Conservation (phyloP, 2,888 invertebrate genomes). For the Heliconius erato region DNA sequence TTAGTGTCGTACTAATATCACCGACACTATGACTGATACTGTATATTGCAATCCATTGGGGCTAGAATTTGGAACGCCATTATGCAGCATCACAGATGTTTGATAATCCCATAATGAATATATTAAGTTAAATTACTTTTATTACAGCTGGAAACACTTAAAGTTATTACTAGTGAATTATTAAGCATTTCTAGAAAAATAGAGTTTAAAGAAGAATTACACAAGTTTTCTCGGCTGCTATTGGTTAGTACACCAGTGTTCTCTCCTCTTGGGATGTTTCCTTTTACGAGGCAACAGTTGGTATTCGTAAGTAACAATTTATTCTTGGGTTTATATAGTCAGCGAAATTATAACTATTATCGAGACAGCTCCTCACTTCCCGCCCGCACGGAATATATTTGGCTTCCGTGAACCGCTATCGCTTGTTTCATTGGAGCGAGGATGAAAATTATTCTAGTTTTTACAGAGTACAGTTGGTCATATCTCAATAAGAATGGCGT, state of each 20-base stretch:
- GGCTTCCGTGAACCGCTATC: too few relatives aligned
- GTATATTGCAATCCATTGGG: too few relatives aligned
- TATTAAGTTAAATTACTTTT: too few relatives aligned
- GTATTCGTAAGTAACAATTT: neutral
- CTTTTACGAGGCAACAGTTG: conserved; percentile 4
- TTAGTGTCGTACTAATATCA: too few relatives aligned
- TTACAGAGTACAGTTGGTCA: neutral
- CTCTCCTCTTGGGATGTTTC: conserved; percentile 6
- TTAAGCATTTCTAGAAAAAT: neutral
- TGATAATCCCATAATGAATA: too few relatives aligned
- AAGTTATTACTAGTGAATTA: neutral
- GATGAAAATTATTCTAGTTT: too few relatives aligned
- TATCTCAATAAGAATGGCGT: neutral
- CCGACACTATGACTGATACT: too few relatives aligned
- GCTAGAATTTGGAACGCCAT: too few relatives aligned
- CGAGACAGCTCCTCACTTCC: neutral
- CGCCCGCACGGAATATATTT: too few relatives aligned
- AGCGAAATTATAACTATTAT: neutral
- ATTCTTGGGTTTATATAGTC: neutral
- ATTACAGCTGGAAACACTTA: too few relatives aligned
- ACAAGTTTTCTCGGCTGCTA: neutral
- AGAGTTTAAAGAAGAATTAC: neutral
- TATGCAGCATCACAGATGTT: too few relatives aligned
- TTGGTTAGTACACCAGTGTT: neutral
- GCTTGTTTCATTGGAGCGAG: too few relatives aligned